Evolutionary conservation across 2,888 invertebrate genomes (phyloP), one percentile per base, ranked within the genome.

Genomic region (Cheilosia pagana): DNA sequence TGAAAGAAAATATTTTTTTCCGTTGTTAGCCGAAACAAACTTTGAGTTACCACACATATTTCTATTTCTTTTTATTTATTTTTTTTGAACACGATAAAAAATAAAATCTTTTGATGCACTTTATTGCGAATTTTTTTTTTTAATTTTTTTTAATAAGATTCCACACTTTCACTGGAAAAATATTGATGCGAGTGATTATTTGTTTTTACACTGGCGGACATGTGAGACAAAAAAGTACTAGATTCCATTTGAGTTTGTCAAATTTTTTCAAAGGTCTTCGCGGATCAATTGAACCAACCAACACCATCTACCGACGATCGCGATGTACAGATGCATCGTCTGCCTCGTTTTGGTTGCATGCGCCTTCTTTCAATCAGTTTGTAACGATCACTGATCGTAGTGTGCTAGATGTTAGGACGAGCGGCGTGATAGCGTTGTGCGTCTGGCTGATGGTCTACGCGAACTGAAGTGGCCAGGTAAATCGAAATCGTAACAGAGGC

Each of bases 401-500:
- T 70, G 68, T 68, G 68, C 31, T 76, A 70, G 67, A 77, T 62
- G 60, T 60, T 77, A 67, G 62, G 67, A 10, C 39, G 35, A 57
- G 52, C 67, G 55, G 62, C 71, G 71, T 75, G 52, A 48, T 74
- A 23, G 52, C 74, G 59, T 60, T 85, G 81, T 85, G 65, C 31
- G 76, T 63, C 65, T 71, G 50, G 31, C 85, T 65, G 81, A 85
- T 81, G 85, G 81, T 85, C 85, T 85, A 76, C 62, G 75, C 68
- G 75, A 81, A 85, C 85, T 85, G 75, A 85, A 70, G 79, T 71
- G 81, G 85, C 75, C 71, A 67, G 35, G 85, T 71, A 71, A 85
- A 85, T 81, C 76, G 75, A 76, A 85, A 81, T 85, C 65, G 71
- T 85, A 85, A 81, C 85, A 85, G 70, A 81, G 85, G 85, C 43